phyloP scores from a whole-genome alignment of 1,140 invertebrate genomes.

The Papilio polyxenes region DNA sequence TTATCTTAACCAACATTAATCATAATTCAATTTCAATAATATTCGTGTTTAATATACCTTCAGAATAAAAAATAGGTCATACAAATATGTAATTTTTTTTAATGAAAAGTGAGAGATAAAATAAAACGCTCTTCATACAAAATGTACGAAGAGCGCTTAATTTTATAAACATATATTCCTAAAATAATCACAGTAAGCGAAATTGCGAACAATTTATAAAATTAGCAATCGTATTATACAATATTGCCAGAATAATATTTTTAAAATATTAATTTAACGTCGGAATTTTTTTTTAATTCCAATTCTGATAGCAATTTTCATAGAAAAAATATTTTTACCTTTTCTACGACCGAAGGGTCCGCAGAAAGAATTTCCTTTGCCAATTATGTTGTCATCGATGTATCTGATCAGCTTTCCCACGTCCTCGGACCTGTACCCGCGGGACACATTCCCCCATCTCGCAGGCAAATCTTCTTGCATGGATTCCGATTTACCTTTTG shows the following conservation, averaged over 20 bases:
- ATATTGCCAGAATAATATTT: not conserved
- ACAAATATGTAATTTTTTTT: not conserved
- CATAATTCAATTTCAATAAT: not conserved
- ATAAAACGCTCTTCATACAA: too few relatives aligned
- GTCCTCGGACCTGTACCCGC: slow-evolving; percentile 83
- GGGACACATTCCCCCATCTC: slow-evolving; percentile 65
- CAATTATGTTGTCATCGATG: slow-evolving; percentile 90
- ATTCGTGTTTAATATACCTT: not conserved
- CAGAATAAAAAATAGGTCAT: not conserved
- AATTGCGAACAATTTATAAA: slow-evolving; percentile 1
- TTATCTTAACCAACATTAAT: not conserved
- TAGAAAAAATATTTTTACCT: slow-evolving; percentile 81
- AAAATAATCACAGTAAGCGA: not conserved
- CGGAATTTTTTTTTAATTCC: too few relatives aligned
- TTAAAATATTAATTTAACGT: not conserved
- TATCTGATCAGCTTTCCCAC: slow-evolving; percentile 86
- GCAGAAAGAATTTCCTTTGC: slow-evolving; percentile 88
- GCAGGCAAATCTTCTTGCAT: slow-evolving; percentile 77
- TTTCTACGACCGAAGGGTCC: slow-evolving; percentile 91
- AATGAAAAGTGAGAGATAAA: not conserved
- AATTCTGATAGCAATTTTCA: too few relatives aligned
- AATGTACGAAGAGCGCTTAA: not conserved
- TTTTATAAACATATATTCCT: not conserved
- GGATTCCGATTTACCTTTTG: slow-evolving; percentile 78
- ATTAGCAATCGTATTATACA: not conserved